Evolutionary conservation across 2,888 invertebrate species (phyloP).

Genomic region (Heteropelma amictum): DNA sequence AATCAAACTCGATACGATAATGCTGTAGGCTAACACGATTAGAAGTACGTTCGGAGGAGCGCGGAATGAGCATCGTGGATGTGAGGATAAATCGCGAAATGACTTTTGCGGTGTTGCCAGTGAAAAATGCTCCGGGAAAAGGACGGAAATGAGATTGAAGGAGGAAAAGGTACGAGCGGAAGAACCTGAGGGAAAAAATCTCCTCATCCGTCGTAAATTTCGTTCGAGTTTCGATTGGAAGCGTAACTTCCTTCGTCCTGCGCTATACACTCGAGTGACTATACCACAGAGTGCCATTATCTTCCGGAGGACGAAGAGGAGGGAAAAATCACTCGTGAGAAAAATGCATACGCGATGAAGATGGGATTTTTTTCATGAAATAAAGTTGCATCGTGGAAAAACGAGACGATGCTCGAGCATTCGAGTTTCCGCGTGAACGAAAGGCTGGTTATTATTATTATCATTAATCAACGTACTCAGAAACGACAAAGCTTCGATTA

Average conservation of each 20-base stretch:
- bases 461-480: too few species aligned
- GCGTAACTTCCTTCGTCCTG: background rate
- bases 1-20: too few species aligned
- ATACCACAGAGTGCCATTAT: background rate
- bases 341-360: too few species aligned
- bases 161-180: background rate
- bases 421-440: too few species aligned
- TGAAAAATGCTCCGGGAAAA: slow-evolving; percentile 3
- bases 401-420: too few species aligned
- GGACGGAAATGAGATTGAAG: slow-evolving; percentile 16
- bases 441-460: too few species aligned
- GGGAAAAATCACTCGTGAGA: too few species aligned
- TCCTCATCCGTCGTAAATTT: slow-evolving; percentile 27
- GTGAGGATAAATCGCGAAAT: background rate
- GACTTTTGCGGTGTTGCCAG: background rate
- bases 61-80: background rate
- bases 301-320: too few species aligned
- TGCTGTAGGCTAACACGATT: too few species aligned
- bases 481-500: too few species aligned
- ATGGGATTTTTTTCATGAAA: too few species aligned
- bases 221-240: slow-evolving; percentile 33
- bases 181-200: background rate
- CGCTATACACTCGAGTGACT: background rate
- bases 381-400: too few species aligned
- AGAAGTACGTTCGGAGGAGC: background rate